Base-by-base conservation (phyloP, 2,113 vertebrate genomes). In the Rhabdornis inornatus region DNA sequence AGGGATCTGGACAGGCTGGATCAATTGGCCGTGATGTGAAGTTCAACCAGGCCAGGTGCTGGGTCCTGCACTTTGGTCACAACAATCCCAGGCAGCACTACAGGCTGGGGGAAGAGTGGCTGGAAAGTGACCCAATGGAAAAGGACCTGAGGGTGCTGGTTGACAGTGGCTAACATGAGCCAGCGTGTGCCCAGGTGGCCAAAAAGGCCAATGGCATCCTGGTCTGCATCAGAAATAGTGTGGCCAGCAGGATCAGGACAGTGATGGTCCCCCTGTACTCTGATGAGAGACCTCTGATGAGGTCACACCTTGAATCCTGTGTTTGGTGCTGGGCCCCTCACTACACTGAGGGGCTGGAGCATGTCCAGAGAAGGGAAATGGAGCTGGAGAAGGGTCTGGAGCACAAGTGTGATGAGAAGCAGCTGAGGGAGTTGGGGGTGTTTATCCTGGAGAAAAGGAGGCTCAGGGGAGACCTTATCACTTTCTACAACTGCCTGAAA, bases 291-390 rank as follows among this genome's bases (percentile, higher is more conserved):
- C 22, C 77, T 39, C 7, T 6, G 12, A 9, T 74, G 27, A 57
- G 22, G 33, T 11, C 33, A 5, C 44, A 21, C 13, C 20, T 81
- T 0, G 0, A 65, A 47, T 65, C 9, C 15, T 28, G 15, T 44
- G 7, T 52, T 22, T 9, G 10, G 10, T 59, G 59, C 23, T 74
- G 37, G 7, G 6, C 13, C 9, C 2, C 44, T 74, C 13, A 7
- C 24, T 65, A 6, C 24, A 14, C 15, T 42, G 40, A 42, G 40
- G n/a, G 10, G 45, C 11, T 45, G 52, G 28, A 24, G 4, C 0
- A 0, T 7, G 16, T 31, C 17, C n/a, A 53, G 45, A 53, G 33
- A 69, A 69, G 15, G 55, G 19, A 23, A 53, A 0, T 0, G 1
- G 23, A 30, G 12, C 33, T 69, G 64, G 21, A 3, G n/a, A 68